Evolutionary conservation across 2,888 invertebrate species (phyloP), one percentile per base, ranked within the genome.

Genomic region (Xanthorhoe designata): DNA sequence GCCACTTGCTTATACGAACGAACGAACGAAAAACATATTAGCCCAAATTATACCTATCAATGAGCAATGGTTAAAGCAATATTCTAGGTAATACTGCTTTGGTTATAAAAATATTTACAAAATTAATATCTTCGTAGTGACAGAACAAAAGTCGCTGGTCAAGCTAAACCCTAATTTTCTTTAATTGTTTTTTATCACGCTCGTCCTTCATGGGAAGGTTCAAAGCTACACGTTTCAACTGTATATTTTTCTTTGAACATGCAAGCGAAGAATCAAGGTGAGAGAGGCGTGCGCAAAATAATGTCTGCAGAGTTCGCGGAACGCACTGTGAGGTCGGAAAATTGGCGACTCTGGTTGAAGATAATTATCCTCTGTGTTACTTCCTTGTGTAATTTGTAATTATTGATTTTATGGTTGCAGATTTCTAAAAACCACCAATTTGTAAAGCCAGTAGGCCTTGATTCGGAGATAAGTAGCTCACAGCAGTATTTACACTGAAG

Each of bases 271-370:
- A 47, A 53, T 7, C 54, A 54, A 56, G 55, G 55, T 51, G 19
- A 62, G 56, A 58, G 45, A 60, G 29, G 45, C 50, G 50, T 52
- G 15, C 49, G 17, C n/a, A 51, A 60, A 42, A 51, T 60, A 32
- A 60, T 57, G 56, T 29, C 42, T 50, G 24, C 49, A 49, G 42
- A 54, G 8, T 64, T 64, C 50, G 32, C 50, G 51, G 29, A 50
- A 54, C 42, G 57, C 45, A 52, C 50, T 64, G 64, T 64, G 56
- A 45, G 61, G 61, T 57, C 64, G 64, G 64, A 68, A 68, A 68
- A 50, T 58, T 57, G 52, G 13, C 35, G 38, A 42, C 56, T 49
- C 17, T 10, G 32, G 9, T 17, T 47, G 45, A 54, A 55, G 55
- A 51, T 15, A 64, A 61, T 56, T 49, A 58, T 17, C 50, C 32